These are phyloP conservation scores for Pipistrellus nathusii DNA, from an alignment of 2,797 vertebrate species.

Conservation along the genomic window DNA sequence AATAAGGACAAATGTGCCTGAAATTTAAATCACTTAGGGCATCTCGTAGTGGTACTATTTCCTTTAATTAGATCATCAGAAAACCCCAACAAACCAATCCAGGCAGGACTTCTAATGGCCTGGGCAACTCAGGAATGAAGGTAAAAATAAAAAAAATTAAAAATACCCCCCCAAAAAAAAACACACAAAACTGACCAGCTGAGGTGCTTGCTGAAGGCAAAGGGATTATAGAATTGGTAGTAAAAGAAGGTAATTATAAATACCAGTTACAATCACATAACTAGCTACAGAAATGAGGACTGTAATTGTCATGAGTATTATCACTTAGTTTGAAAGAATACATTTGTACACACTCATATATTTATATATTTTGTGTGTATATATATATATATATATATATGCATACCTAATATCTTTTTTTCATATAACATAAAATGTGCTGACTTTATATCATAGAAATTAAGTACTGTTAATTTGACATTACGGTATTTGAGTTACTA, in stretches of 20 bases:
- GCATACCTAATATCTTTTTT: not conserved
- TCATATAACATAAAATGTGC: not conserved
- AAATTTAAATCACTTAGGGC: not conserved
- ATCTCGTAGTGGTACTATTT: not conserved
- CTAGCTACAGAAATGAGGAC: not conserved
- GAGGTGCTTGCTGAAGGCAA: not conserved
- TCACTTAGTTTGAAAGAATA: not conserved
- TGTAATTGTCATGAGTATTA: not conserved
- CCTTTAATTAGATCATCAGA: not conserved
- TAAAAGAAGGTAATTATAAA: not conserved
- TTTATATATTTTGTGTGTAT: not conserved
- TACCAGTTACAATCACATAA: not conserved
- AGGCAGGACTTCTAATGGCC: not conserved
- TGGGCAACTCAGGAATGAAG: not conserved
- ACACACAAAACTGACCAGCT: not conserved
- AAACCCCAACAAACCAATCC: not conserved
- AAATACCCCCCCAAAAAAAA: not conserved
- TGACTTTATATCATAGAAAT: not conserved
- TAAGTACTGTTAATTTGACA: not conserved
- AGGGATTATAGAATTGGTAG: not conserved
- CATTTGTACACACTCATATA: too few species aligned
- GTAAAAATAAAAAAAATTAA: not conserved
- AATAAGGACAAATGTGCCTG: not conserved
- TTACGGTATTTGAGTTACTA: not conserved
- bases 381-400: not conserved